Base-by-base conservation (phyloP, 2,888 invertebrate species). In the Agrochola lota region DNA sequence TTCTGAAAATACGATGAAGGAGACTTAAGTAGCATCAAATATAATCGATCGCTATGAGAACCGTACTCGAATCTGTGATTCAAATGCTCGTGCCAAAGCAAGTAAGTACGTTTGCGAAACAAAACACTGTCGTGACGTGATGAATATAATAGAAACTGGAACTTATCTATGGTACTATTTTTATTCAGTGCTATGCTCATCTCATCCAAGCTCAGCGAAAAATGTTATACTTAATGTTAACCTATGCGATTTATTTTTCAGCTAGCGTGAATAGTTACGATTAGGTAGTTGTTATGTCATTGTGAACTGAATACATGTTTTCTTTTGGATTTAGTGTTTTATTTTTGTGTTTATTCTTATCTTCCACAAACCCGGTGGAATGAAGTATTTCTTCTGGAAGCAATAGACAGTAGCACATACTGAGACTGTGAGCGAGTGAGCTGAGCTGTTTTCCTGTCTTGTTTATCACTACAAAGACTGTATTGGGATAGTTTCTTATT, bases 31-130 rank as follows among this genome's bases (percentile, higher is more conserved):
- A 55, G 5, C 35, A 15, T 59, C 26, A 11, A 30, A 30, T 52
- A 43, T 26, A n/a, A 46, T 82, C 76, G 82, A 76, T 59, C 77
- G 35, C 11, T 57, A 43, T 12, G n/a, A 17, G 15, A 55, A 26
- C n/a, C 12, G 30, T 26, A 55, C 30, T 20, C 20, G 17, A 35
- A 35, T 35, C 35, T 35, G 35, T 35, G 35, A 35, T 35, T 35
- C 35, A 4, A 49, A 66, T 35, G 15, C 15, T 60, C 35, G 17
- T 59, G 77, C 35, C 35, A 23, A 26, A n/a, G 23, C 20, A 26
- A 4, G 17, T 17, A 26, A 4, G 17, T 17, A 5, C 5, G 15
- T 20, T 23, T 9, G 12, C 8, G n/a, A 35, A 74, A 57, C 26
- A 55, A 63, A 63, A 74, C 17, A 35, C 9, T 23, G 6, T 9